Conservation (phyloP, 2,113 vertebrate species). For the Glaucidium brasilianum region DNA sequence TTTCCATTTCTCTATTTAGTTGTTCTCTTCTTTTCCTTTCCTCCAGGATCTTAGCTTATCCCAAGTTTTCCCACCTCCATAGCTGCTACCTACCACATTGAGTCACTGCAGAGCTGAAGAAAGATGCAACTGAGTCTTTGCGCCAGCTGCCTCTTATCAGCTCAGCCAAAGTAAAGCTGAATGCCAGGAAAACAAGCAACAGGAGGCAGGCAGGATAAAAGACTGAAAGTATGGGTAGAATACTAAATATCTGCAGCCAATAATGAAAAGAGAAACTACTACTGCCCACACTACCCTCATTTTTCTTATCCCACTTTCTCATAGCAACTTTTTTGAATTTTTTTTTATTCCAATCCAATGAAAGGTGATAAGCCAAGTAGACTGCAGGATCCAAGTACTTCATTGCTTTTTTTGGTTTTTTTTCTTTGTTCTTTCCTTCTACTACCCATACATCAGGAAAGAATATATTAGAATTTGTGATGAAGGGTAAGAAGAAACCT, state of each 20-base stretch:
- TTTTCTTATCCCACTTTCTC: background rate
- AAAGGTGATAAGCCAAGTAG: background rate
- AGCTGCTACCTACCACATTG: background rate
- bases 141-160: conserved; percentile 43
- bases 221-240: background rate
- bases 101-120: background rate
- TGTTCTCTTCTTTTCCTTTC: background rate
- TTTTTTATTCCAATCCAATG: background rate
- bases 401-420: background rate
- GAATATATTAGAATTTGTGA: background rate
- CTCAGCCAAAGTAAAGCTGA: conserved; percentile 34
- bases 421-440: background rate
- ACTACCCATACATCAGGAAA: background rate
- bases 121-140: conserved; percentile 3
- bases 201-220: conserved; percentile 38
- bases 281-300: background rate
- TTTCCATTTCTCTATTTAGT: background rate
- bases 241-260: background rate
- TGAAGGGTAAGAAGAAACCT: background rate
- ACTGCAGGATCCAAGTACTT: background rate
- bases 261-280: background rate
- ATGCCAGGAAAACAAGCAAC: conserved; percentile 44
- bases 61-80: background rate
- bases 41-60: background rate
- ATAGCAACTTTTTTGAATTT: background rate